These are phyloP conservation scores for Megaceryle maxima DNA, from an alignment of 2,113 vertebrate species.

Conservation along the genomic window DNA sequence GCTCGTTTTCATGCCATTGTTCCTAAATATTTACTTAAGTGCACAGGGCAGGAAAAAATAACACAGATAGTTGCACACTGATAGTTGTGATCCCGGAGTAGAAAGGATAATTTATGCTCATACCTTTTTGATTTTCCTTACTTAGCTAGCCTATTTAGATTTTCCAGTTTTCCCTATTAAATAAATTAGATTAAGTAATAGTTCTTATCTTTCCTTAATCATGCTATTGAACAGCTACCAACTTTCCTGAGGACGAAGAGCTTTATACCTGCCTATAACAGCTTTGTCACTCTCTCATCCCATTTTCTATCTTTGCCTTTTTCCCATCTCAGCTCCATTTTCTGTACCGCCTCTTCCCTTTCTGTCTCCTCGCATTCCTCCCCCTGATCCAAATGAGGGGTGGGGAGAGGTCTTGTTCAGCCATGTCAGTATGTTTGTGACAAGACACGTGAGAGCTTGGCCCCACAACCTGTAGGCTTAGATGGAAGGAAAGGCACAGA, in stretches of 20 bases:
- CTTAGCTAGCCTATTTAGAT: not conserved
- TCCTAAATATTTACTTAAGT: not conserved
- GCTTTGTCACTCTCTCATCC: not conserved
- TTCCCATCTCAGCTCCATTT: not conserved
- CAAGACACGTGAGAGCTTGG: not conserved
- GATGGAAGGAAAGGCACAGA: not conserved
- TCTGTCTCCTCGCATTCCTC: not conserved
- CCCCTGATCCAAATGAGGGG: not conserved
- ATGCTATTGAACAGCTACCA: not conserved
- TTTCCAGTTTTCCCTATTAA: not conserved
- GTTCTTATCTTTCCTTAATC: not conserved
- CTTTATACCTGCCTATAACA: not conserved
- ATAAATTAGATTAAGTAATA: not conserved
- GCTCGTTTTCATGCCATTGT: not conserved
- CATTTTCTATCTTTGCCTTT: not conserved
- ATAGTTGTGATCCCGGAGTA: not conserved
- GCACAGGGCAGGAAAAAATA: not conserved
- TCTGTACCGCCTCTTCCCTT: conserved; percentile 26
- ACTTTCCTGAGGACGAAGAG: not conserved
- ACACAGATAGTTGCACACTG: not conserved
- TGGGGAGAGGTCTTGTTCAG: not conserved
- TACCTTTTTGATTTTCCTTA: not conserved
- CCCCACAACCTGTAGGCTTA: not conserved
- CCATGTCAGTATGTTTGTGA: not conserved
- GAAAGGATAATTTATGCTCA: not conserved